phyloP scores from a whole-genome alignment of 2,797 vertebrate species.

The Oreonectes daqikongensis region DNA sequence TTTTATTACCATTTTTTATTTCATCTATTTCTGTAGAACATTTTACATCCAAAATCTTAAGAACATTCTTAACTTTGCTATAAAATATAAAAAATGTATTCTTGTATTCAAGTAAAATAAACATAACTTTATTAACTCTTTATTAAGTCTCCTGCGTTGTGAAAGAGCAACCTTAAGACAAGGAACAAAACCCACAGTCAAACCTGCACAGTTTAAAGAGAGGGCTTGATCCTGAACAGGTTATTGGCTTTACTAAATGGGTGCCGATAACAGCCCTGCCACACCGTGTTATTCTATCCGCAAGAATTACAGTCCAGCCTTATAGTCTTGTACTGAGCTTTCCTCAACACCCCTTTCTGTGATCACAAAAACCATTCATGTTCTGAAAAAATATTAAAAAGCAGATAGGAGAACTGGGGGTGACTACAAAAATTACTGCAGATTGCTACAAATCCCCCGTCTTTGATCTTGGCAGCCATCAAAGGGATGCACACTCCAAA shows the following conservation, averaged over 20 bases:
- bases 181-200: not conserved
- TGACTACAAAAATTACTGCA: conserved; percentile 67
- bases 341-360: conserved; percentile 23
- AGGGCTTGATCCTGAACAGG: not conserved
- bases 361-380: conserved; percentile 41
- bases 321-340: conserved; percentile 6
- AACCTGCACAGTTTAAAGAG: not conserved
- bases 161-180: not conserved
- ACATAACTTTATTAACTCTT: not conserved
- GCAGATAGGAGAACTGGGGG: conserved; percentile 36
- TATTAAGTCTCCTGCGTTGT: not conserved
- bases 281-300: conserved; percentile 18
- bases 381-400: conserved; percentile 30
- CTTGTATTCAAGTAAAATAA: too few relatives aligned
- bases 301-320: conserved; percentile 6
- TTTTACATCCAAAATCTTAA: too few relatives aligned
- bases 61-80: too few relatives aligned
- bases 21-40: too few relatives aligned
- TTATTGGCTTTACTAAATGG: not conserved
- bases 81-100: too few relatives aligned
- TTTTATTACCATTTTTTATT: too few relatives aligned
- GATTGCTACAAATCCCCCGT: conserved; percentile 72
- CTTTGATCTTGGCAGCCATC: conserved; percentile 77
- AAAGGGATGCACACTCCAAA: conserved; percentile 68
- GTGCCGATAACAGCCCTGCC: not conserved